These are phyloP conservation scores for Arothron firmamentum DNA, from an alignment of 2,113 vertebrate species.

Conservation along the genomic window DNA sequence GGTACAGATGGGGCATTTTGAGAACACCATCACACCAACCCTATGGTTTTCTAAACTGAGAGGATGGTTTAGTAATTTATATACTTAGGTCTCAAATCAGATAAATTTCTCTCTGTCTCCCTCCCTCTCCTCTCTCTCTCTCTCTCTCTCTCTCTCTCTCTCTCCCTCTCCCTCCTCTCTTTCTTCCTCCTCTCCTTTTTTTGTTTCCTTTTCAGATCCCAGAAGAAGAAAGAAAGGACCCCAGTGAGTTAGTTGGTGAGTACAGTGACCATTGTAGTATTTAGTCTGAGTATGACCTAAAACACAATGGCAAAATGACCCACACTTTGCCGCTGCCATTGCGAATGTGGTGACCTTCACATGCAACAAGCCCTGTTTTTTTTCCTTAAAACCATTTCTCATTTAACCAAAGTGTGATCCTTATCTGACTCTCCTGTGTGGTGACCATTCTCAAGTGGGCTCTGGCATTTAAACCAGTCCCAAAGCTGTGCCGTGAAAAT, in stretches of 20 bases:
- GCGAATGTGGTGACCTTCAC: no score
- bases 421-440: no score
- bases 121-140: neutral
- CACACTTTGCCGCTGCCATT: neutral
- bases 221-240: slow-evolving; percentile 87
- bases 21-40: no score
- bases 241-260: slow-evolving; percentile 95
- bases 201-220: slow-evolving; percentile 63
- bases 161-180: neutral
- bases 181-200: neutral
- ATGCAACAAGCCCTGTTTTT: no score
- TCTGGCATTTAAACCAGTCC: no score
- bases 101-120: no score
- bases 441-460: no score
- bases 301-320: neutral
- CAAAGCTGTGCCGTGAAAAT: no score
- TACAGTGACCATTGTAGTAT: neutral
- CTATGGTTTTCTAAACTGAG: neutral
- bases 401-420: no score
- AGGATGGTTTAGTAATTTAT: neutral
- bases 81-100: no score
- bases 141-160: neutral
- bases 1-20: slow-evolving; percentile 1
- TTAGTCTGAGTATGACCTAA: neutral
- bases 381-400: no score